Conservation (phyloP, 1,140 invertebrate genomes). For the Acyrthosiphon pisum region DNA sequence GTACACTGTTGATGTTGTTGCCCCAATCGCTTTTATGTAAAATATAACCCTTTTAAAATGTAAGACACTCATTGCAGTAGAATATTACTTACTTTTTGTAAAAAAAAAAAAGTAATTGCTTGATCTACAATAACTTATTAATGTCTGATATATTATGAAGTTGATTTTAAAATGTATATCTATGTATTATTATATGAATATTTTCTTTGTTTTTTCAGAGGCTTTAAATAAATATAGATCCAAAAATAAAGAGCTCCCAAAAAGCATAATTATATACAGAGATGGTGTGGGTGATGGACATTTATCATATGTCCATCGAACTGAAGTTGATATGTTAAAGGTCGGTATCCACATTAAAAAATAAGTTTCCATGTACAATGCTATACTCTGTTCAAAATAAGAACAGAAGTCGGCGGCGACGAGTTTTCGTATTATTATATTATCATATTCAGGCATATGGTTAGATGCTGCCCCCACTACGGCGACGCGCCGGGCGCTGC, state of each 20-base stretch:
- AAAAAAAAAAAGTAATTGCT: neutral
- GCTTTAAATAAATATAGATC: constrained; percentile 68
- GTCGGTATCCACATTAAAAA: constrained; percentile 44
- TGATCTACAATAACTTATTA: neutral
- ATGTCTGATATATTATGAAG: too few relatives aligned
- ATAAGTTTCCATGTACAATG: neutral
- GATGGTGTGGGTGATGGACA: constrained; percentile 88
- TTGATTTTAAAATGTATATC: neutral
- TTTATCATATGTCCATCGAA: constrained; percentile 70
- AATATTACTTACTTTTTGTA: neutral
- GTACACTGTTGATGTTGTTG: too few relatives aligned
- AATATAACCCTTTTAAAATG: neutral
- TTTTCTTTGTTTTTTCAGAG: constrained; percentile 60
- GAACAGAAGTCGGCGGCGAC: too few relatives aligned
- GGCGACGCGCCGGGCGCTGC: too few relatives aligned
- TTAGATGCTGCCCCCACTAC: too few relatives aligned
- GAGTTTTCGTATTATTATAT: too few relatives aligned
- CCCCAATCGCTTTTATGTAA: neutral
- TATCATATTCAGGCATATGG: too few relatives aligned
- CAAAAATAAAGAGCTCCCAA: constrained; percentile 65
- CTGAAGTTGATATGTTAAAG: constrained; percentile 67
- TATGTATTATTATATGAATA: neutral
- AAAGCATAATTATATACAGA: constrained; percentile 73
- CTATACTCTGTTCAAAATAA: too few relatives aligned
- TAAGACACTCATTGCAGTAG: neutral